Evolutionary conservation across 92 coral and sea anemone genomes (phyloP).

Genomic region (Parazoanthus atlanticus): DNA sequence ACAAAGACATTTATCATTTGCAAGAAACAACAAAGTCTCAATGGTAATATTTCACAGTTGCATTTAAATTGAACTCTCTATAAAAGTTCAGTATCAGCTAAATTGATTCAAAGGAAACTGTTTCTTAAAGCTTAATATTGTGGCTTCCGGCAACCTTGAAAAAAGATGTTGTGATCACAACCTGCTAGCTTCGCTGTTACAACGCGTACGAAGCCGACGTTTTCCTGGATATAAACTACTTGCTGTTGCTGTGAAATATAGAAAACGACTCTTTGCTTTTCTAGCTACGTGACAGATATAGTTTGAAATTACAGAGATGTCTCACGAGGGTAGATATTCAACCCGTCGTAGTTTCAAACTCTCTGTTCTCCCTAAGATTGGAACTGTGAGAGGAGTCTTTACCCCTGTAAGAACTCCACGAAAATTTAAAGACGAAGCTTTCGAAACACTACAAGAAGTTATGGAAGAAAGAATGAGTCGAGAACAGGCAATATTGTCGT

Average conservation of each 20-base stretch:
- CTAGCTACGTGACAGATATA: background rate
- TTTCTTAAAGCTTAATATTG: too few relatives aligned
- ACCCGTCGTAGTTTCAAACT: background rate
- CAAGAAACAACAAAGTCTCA: too few relatives aligned
- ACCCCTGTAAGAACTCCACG: background rate
- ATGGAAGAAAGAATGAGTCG: constrained; percentile 82
- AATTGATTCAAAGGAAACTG: too few relatives aligned
- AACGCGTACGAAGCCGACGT: too few relatives aligned
- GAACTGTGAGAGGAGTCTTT: constrained; percentile 8
- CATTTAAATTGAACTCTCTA: too few relatives aligned
- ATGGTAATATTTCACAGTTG: too few relatives aligned
- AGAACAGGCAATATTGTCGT: constrained; percentile 74
- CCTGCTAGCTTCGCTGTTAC: too few relatives aligned
- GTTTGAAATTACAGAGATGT: background rate
- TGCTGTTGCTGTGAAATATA: background rate
- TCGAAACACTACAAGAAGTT: constrained; percentile 49
- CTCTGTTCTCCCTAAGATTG: constrained; percentile 4
- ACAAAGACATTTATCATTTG: too few relatives aligned
- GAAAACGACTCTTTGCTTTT: background rate
- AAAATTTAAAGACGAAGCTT: background rate
- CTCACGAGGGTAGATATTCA: background rate
- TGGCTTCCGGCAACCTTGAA: too few relatives aligned
- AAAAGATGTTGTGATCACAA: too few relatives aligned
- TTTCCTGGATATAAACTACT: too few relatives aligned
- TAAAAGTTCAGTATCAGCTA: too few relatives aligned